phyloP scores from a whole-genome alignment of 2,113 vertebrate species.

The Nothocercus nigrocapillus region DNA sequence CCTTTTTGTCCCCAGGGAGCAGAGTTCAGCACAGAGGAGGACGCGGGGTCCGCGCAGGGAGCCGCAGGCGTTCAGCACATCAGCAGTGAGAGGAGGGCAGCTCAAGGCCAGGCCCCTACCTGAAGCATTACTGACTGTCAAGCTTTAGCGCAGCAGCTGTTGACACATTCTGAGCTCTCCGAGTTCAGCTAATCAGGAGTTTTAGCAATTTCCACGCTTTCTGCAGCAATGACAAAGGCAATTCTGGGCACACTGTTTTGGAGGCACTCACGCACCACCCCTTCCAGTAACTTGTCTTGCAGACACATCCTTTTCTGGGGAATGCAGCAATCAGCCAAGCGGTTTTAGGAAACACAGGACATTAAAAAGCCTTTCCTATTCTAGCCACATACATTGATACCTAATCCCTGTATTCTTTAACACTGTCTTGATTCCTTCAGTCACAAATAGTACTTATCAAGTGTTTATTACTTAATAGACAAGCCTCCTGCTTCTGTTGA shows the following conservation, averaged over 20 bases:
- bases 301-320: not conserved
- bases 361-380: not conserved
- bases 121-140: not conserved
- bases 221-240: not conserved
- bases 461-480: not conserved
- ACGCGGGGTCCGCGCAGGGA: not conserved
- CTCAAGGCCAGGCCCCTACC: not conserved
- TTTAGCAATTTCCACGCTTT: not conserved
- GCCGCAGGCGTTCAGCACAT: not conserved
- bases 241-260: not conserved
- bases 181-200: not conserved
- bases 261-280: not conserved
- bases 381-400: rapidly evolving
- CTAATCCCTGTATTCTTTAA: not conserved
- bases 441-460: not conserved
- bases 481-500: not conserved
- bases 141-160: not conserved
- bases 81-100: not conserved
- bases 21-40: slow-evolving; percentile 5
- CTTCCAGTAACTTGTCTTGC: not conserved
- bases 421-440: not conserved
- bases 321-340: not conserved
- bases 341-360: not conserved
- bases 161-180: not conserved
- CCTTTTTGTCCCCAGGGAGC: slow-evolving; percentile 9